phyloP scores from a whole-genome alignment of 2,888 invertebrate genomes.

The Nomada flava region DNA sequence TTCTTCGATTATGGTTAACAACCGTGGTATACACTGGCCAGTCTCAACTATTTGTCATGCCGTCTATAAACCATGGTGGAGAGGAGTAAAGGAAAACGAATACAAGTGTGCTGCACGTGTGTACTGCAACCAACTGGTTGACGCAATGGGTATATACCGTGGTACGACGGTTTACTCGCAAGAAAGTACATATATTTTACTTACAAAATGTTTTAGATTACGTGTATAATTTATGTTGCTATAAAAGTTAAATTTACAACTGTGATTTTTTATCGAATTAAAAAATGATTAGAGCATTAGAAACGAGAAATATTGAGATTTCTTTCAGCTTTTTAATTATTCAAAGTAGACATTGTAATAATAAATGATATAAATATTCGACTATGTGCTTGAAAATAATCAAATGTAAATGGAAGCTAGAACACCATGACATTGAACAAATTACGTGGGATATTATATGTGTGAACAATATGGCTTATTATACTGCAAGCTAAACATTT shows the following conservation, averaged over 20 bases:
- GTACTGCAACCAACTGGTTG: slow-evolving; percentile 31
- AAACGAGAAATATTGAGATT: too few relatives aligned
- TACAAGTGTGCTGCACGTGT: slow-evolving; percentile 63
- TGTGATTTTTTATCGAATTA: background rate
- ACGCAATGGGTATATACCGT: slow-evolving; percentile 10
- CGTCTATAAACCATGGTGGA: slow-evolving; percentile 34
- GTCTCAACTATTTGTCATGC: slow-evolving; percentile 20
- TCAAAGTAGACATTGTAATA: background rate
- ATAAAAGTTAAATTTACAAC: background rate
- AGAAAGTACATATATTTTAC: background rate
- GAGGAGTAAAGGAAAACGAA: slow-evolving; percentile 34
- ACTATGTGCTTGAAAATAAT: background rate
- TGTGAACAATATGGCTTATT: slow-evolving; percentile 20
- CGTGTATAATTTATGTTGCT: background rate
- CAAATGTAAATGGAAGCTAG: background rate
- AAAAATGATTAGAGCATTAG: background rate
- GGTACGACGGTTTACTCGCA: too few relatives aligned
- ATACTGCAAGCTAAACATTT: background rate
- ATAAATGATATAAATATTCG: background rate
- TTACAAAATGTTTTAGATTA: background rate
- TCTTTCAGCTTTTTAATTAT: too few relatives aligned
- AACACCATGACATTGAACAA: background rate
- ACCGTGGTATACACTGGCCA: background rate
- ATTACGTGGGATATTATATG: background rate
- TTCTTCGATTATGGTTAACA: slow-evolving; percentile 15